A percentile compares a stretch with the other conserved stretches of the same genome.
Conservation (phyloP, 2,797 vertebrate species). For the Microctenopoma lineatum region DNA sequence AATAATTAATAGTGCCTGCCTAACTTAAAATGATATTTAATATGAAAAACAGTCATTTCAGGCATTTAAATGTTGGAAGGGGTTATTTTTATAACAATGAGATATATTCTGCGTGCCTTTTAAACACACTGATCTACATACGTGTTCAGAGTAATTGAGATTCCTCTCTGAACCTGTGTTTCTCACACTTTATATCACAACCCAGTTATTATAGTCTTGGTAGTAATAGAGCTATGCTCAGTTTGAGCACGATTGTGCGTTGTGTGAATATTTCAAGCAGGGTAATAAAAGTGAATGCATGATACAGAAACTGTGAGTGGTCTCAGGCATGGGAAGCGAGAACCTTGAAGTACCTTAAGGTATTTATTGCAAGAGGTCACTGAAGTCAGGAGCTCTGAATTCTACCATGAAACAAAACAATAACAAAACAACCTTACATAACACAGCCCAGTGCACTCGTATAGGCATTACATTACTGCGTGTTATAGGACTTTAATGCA, state of each 20-base stretch:
- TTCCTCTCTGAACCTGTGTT: constrained; percentile 28
- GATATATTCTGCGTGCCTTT: too few relatives aligned
- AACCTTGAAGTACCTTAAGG: constrained; percentile 61
- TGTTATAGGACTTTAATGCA: too few relatives aligned
- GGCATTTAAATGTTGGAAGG: too few relatives aligned
- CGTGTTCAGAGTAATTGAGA: constrained; percentile 5
- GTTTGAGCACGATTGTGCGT: constrained; percentile 52
- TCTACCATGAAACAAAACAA: constrained; percentile 44
- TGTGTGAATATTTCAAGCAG: constrained; percentile 65
- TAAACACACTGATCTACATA: too few relatives aligned
- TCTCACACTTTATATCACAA: constrained; percentile 33
- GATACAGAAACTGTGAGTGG: constrained; percentile 46
- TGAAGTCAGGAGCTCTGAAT: constrained; percentile 57
- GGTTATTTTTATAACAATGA: too few relatives aligned
- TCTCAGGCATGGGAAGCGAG: constrained; percentile 60
- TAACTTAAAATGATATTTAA: too few relatives aligned
- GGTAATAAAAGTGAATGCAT: constrained; percentile 62
- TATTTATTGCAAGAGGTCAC: constrained; percentile 67
- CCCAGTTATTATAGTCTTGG: constrained; percentile 38
- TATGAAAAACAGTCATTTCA: too few relatives aligned
- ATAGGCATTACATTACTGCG: too few relatives aligned
- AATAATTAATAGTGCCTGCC: too few relatives aligned
- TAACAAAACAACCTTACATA: constrained; percentile 36
- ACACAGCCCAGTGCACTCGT: neutral
- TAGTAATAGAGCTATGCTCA: constrained; percentile 48